These are phyloP conservation scores for Cephus spinipes DNA, from an alignment of 2,888 invertebrate genomes.

Conservation along the genomic window DNA sequence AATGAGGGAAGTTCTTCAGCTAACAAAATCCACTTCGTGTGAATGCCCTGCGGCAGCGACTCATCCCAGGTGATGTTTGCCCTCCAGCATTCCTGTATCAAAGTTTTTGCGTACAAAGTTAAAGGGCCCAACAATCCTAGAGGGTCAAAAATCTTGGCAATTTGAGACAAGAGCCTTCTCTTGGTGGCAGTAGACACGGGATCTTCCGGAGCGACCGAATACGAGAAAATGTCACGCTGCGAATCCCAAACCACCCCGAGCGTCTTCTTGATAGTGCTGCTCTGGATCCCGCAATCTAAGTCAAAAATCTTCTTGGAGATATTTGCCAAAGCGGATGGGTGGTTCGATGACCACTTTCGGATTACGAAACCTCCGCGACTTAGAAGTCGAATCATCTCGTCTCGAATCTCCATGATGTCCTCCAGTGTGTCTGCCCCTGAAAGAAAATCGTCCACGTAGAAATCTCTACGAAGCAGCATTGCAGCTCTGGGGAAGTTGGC, in stretches of 20 bases:
- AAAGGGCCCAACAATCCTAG: background rate
- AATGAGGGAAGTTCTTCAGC: background rate
- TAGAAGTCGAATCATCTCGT: conserved; percentile 20
- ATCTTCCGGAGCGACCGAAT: conserved; percentile 20
- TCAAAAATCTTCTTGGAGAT: conserved; percentile 16
- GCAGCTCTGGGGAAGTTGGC: conserved; percentile 18
- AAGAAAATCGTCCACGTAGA: conserved; percentile 34
- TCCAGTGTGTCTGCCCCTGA: conserved; percentile 24
- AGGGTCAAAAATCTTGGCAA: conserved; percentile 5
- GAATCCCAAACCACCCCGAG: conserved; percentile 26
- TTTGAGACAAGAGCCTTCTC: conserved; percentile 8
- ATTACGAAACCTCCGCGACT: conserved; percentile 27
- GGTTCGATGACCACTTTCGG: conserved; percentile 31
- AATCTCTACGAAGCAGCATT: conserved; percentile 17
- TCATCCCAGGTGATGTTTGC: conserved; percentile 9
- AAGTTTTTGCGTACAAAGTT: background rate
- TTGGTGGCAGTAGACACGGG: conserved; percentile 8
- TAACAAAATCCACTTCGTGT: conserved; percentile 2
- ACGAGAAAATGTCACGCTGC: conserved; percentile 17
- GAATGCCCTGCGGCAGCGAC: conserved; percentile 6
- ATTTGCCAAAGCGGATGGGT: conserved; percentile 14
- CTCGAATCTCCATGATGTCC: conserved; percentile 17
- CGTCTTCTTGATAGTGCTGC: conserved; percentile 21
- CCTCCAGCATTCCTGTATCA: background rate
- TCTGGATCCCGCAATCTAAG: background rate